phyloP scores from a whole-genome alignment of 1,140 invertebrate species.

The Nymphalis io region DNA sequence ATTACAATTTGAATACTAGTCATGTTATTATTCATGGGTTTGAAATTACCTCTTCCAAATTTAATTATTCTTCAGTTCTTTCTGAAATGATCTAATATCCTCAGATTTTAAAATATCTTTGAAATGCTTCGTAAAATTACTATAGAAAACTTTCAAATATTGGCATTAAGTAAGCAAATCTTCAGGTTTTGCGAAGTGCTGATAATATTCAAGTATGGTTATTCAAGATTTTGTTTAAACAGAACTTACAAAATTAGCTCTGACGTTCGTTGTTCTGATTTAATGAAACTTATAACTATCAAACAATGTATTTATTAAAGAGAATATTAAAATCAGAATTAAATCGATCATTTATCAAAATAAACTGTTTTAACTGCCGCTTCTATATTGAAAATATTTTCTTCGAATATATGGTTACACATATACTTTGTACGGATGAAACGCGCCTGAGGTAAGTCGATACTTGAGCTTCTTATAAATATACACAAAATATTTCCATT shows the following conservation, averaged over 20 bases:
- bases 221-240: too few relatives aligned
- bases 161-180: too few relatives aligned
- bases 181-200: too few relatives aligned
- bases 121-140: not conserved
- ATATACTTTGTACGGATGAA: not conserved
- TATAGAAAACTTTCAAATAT: not conserved
- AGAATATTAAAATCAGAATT: not conserved
- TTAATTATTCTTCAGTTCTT: too few relatives aligned
- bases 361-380: not conserved
- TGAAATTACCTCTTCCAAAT: too few relatives aligned
- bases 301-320: not conserved
- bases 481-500: slow-evolving; percentile 13
- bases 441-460: not conserved
- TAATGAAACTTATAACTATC: too few relatives aligned
- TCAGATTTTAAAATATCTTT: not conserved
- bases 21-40: too few relatives aligned
- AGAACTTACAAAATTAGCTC: too few relatives aligned
- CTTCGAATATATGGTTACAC: not conserved
- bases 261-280: too few relatives aligned
- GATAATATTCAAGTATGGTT: too few relatives aligned
- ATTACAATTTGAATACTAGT: too few relatives aligned
- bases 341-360: not conserved
- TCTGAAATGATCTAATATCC: too few relatives aligned
- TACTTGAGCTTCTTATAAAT: slow-evolving; percentile 2
- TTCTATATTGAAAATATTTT: not conserved